Evolutionary conservation across 2,797 vertebrate species (phyloP), one percentile per base, ranked within the genome.

Genomic region (Danionella dracula): DNA sequence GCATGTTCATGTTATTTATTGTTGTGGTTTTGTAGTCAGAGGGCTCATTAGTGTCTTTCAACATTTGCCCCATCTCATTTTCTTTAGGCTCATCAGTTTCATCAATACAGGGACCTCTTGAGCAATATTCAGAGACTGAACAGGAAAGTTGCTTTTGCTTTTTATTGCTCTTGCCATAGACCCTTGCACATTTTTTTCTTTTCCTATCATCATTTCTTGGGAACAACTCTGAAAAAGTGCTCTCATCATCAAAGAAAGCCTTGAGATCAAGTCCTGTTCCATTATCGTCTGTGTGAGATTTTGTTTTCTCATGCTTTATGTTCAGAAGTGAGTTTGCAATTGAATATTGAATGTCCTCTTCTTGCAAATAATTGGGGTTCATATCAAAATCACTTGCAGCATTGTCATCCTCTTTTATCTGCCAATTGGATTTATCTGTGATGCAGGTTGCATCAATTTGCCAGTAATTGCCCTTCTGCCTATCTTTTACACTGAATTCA

Each of bases 111-210:
- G 71, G 63, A 31, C 80, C 84, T 45, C 80, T 34, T 0, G 71
- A 1, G 56, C 40, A 67, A n/a, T 49, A 73, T 53, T 1, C 71
- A 64, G 55, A 72, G 73, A 72, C 66, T 3, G 76, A 73, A 70
- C 88, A 77, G 0, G 64, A 7, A 0, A 83, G 75, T 21, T 85
- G 44, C 50, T 86, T 87, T 74, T 89, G 77, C 73, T 88, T 92
- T 85, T 92, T 92, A 77, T 84, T 88, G 72, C 87, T 91, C 76
- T 97, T 97, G 73, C 93, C 90, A 0, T 97, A 97, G 34, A 97
- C 96, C 7, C 91, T 87, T 0, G 86, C 89, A 77, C 92, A 94
- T 79, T 93, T 98, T 74, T 93, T 92, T 45, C 87, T 87, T 65
- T 89, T 89, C 27, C 87, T 78, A 68, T 90, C 92, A 27, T 92